A percentile compares a stretch with the other conserved stretches of the same genome.
Conservation (phyloP, 1,140 invertebrate species). For the Chionoecetes opilio region DNA sequence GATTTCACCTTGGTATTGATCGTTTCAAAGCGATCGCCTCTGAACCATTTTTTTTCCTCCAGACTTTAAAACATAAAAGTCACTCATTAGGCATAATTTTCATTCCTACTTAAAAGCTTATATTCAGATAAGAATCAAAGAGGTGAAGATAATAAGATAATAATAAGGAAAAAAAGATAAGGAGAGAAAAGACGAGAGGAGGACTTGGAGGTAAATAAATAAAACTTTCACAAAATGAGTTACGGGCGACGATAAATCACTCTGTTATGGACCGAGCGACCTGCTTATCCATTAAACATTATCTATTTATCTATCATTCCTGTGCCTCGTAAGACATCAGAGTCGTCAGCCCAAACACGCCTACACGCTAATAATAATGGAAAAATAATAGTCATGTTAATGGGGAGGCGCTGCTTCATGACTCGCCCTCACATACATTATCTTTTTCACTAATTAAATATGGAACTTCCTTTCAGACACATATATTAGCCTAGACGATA, state of each 20-base stretch:
- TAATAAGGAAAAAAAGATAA: neutral
- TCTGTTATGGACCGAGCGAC: neutral
- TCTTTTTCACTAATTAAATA: constrained; percentile 10
- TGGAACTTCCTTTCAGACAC: neutral
- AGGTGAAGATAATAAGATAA: neutral
- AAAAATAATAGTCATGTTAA: neutral
- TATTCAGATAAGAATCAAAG: no score
- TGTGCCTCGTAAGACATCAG: neutral
- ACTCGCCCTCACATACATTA: neutral
- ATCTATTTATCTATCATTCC: neutral
- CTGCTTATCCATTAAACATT: constrained; percentile 9
- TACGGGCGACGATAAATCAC: neutral
- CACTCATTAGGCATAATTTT: no score
- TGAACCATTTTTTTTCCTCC: no score
- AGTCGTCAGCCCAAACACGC: neutral
- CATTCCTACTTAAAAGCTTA: no score
- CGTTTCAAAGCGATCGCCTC: no score
- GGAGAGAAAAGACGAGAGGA: neutral
- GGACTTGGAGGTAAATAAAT: neutral
- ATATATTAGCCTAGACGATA: neutral
- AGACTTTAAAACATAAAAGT: no score
- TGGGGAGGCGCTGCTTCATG: neutral
- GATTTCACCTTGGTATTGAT: no score
- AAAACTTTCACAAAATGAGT: constrained; percentile 28
- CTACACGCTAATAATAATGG: neutral